These are phyloP conservation scores for Meloe dianella DNA, from an alignment of 2,888 invertebrate genomes.

Conservation along the genomic window DNA sequence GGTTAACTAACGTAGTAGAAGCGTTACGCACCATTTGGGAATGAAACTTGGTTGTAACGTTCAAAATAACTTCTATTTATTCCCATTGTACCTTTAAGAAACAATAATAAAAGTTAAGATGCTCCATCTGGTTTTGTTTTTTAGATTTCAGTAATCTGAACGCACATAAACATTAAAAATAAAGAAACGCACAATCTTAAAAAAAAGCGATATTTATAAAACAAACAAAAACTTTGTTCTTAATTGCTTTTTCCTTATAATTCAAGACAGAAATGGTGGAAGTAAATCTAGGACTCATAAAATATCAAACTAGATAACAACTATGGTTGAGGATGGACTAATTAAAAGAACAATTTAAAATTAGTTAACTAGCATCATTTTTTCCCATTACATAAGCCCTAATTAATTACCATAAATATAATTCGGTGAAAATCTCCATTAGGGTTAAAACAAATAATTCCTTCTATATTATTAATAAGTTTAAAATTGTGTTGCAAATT, in stretches of 20 bases:
- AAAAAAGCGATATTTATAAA: not conserved
- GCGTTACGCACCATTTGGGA: conserved; percentile 38
- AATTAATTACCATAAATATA: not conserved
- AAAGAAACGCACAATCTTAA: not conserved
- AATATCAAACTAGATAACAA: not conserved
- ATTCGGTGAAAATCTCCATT: not conserved
- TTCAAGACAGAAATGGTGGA: conserved; percentile 25
- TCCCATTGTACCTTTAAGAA: conserved; percentile 13
- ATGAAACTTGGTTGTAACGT: conserved; percentile 31
- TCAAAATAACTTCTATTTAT: conserved; percentile 21
- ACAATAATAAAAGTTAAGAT: conserved; percentile 27
- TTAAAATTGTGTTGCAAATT: not conserved
- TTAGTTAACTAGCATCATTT: not conserved
- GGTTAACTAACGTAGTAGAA: conserved; percentile 24
- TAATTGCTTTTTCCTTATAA: not conserved
- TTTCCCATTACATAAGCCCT: not conserved
- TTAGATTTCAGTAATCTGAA: not conserved
- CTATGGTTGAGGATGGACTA: not conserved
- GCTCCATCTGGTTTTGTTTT: not conserved
- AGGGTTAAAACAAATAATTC: not conserved
- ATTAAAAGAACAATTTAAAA: not conserved
- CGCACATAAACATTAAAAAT: conserved; percentile 3
- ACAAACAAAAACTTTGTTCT: conserved; percentile 14
- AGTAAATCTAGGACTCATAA: not conserved
- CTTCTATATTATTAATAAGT: no score